phyloP scores from a whole-genome alignment of 1,140 invertebrate species.

The Theocolax elegans region DNA sequence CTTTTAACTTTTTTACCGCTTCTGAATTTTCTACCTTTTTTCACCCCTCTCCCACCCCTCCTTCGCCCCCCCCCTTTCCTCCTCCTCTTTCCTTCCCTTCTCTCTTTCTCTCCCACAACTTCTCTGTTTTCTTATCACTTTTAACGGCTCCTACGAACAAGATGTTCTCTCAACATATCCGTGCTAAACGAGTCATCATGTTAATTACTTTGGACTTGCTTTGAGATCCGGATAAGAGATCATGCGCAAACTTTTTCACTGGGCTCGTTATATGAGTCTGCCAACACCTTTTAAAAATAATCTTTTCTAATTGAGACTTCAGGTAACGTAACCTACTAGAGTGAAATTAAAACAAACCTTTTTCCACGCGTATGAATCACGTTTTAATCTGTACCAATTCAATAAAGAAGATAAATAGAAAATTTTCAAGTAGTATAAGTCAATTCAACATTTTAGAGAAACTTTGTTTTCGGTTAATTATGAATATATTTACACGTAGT shows the following conservation, averaged over 20 bases:
- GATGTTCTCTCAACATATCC: constrained; percentile 31
- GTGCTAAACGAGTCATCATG: constrained; percentile 28
- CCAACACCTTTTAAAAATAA: background rate
- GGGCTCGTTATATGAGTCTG: background rate
- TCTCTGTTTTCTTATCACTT: constrained; percentile 37
- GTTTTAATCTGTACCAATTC: no score
- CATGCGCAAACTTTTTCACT: constrained; percentile 9
- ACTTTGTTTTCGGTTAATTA: no score
- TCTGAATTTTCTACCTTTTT: constrained; percentile 23
- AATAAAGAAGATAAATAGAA: no score
- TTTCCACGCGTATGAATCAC: no score
- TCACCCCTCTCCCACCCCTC: no score
- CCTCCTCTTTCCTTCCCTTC: no score
- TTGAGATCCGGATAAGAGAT: constrained; percentile 25
- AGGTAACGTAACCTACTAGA: background rate
- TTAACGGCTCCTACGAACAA: constrained; percentile 33
- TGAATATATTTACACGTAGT: no score
- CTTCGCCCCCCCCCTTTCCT: no score
- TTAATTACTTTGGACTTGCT: constrained; percentile 34
- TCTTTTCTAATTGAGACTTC: background rate
- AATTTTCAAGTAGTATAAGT: no score
- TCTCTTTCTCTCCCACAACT: no score
- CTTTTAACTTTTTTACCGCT: constrained; percentile 24
- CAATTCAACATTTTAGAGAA: no score
- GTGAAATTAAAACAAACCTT: no score